Percentiles rank a stretch among this genome's conserved stretches.
phyloP scores from a whole-genome alignment of 2,797 vertebrate species.

The Lycodopsis pacificus region DNA sequence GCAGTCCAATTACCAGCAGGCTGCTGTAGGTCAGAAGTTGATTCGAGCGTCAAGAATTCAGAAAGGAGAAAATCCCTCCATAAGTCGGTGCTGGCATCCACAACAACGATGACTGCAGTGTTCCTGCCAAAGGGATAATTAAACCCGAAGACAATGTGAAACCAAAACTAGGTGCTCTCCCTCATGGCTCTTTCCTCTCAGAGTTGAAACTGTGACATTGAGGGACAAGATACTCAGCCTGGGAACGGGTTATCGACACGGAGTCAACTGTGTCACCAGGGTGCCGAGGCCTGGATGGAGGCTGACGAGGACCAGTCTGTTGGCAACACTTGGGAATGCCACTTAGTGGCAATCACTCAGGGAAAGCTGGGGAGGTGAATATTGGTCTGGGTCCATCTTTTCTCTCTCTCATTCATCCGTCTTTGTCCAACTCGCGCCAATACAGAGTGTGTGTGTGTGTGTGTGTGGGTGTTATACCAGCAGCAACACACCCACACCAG shows the following conservation, averaged over 20 bases:
- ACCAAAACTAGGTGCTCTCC: background rate
- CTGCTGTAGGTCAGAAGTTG: constrained; percentile 40
- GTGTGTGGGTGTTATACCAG: constrained; percentile 12
- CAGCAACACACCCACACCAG: constrained; percentile 16
- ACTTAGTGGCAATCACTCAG: constrained; percentile 51
- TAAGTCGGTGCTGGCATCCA: constrained; percentile 23
- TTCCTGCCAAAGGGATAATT: constrained; percentile 52
- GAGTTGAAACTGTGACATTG: constrained; percentile 24
- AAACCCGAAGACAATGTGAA: constrained; percentile 45
- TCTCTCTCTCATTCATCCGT: constrained; percentile 25
- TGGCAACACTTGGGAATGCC: constrained; percentile 12
- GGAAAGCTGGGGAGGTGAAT: background rate
- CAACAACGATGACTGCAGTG: constrained; percentile 50
- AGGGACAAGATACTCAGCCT: constrained; percentile 4
- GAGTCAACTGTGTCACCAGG: constrained; percentile 12
- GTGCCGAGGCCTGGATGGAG: constrained; percentile 34
- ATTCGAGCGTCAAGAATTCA: constrained; percentile 25
- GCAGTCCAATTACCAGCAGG: constrained; percentile 49
- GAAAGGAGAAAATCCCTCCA: constrained; percentile 28
- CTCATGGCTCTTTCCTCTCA: background rate
- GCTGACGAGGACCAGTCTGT: constrained; percentile 24
- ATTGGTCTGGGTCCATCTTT: constrained; percentile 7
- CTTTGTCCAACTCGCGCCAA: constrained; percentile 27
- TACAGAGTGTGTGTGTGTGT: constrained; percentile 2
- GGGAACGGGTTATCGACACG: constrained; percentile 22